Percentiles rank a stretch among this genome's conserved stretches.
phyloP scores from a whole-genome alignment of 1,140 invertebrate genomes.

The Triops longicaudatus region DNA sequence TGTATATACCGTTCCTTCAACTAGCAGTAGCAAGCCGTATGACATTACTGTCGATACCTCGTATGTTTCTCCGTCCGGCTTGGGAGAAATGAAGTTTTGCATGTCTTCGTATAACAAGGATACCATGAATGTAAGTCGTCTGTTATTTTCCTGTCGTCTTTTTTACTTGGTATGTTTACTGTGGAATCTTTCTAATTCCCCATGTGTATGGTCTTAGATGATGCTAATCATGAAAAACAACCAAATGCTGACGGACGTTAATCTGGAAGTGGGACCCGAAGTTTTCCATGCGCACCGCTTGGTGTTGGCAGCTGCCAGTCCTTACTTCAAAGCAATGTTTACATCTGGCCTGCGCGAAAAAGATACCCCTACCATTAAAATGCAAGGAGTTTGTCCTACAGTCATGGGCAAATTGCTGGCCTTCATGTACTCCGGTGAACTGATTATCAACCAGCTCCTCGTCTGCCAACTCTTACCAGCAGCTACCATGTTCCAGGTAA shows the following conservation, averaged over 20 bases:
- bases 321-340: constrained; percentile 95
- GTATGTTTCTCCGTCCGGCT: constrained; percentile 1
- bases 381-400: constrained; percentile 78
- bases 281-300: constrained; percentile 84
- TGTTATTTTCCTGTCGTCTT: not conserved
- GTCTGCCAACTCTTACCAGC: constrained; percentile 82
- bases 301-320: constrained; percentile 83
- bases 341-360: constrained; percentile 76
- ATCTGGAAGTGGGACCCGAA: constrained; percentile 72
- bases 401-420: constrained; percentile 72
- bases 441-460: constrained; percentile 78
- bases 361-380: constrained; percentile 70
- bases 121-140: constrained; percentile 56
- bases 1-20: constrained; percentile 2
- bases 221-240: constrained; percentile 82
- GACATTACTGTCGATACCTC: not conserved
- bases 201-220: constrained; percentile 44
- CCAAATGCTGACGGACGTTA: constrained; percentile 81
- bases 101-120: constrained; percentile 76
- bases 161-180: not conserved
- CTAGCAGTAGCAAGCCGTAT: constrained; percentile 7
- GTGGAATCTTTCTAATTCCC: not conserved
- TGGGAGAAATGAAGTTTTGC: constrained; percentile 75
- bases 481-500: constrained; percentile 86
- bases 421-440: constrained; percentile 85